Conservation (phyloP, 1,140 invertebrate genomes). For the Cherax destructor region DNA sequence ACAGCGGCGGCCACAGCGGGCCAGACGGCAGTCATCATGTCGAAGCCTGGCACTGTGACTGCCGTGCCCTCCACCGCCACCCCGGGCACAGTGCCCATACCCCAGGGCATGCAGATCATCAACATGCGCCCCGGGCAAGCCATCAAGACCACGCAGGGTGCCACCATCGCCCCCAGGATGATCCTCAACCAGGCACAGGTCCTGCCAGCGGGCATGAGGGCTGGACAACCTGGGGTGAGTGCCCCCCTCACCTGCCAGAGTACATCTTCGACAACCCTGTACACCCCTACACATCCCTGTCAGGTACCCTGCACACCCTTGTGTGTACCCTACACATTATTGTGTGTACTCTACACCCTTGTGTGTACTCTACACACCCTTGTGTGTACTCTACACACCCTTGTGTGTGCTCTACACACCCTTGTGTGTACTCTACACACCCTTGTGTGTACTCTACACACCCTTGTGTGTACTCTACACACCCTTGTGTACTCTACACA, state of each 20-base stretch:
- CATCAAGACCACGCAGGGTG: slow-evolving; percentile 57
- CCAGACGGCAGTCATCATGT: slow-evolving; percentile 66
- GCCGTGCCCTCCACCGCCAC: slow-evolving; percentile 50
- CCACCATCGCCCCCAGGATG: slow-evolving; percentile 62
- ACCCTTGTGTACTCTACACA: too few species aligned
- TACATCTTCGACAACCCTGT: neutral
- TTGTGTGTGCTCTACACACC: too few species aligned
- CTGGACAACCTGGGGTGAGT: slow-evolving; percentile 61
- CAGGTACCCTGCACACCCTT: neutral
- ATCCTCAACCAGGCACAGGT: slow-evolving; percentile 63
- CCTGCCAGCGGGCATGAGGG: slow-evolving; percentile 39
- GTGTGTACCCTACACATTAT: too few species aligned
- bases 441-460: too few species aligned
- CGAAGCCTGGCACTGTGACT: slow-evolving; percentile 66
- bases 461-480: too few species aligned
- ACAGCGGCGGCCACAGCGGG: slow-evolving; percentile 39
- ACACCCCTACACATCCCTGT: neutral
- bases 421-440: too few species aligned
- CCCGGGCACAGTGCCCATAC: slow-evolving; percentile 44
- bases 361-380: too few species aligned
- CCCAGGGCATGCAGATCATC: slow-evolving; percentile 64
- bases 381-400: too few species aligned
- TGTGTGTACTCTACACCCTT: too few species aligned
- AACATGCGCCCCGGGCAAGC: slow-evolving; percentile 60
- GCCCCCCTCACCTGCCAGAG: neutral